Evolutionary conservation across 2,888 invertebrate species (phyloP).

Genomic region (Choristoneura rosaceana): DNA sequence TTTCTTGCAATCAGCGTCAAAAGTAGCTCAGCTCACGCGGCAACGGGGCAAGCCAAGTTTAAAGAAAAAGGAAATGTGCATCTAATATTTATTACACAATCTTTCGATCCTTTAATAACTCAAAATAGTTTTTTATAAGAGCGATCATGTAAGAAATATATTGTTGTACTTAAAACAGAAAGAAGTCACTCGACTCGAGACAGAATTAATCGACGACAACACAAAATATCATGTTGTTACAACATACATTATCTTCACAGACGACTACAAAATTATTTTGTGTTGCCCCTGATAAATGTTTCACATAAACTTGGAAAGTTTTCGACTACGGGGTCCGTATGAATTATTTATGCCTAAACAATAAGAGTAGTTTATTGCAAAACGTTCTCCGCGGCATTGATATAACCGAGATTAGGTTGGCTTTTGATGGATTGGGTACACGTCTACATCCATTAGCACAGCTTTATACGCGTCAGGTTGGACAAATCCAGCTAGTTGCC

Average conservation of each 20-base stretch:
- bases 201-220: conserved; percentile 4
- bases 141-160: not conserved
- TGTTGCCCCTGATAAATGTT: conserved; percentile 21
- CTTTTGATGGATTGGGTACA: not conserved
- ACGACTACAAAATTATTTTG: conserved; percentile 16
- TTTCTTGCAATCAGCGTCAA: too few species aligned
- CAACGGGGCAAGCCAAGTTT: too few species aligned
- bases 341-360: conserved; percentile 36
- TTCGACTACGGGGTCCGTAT: conserved; percentile 20
- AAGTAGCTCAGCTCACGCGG: too few species aligned
- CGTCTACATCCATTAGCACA: not conserved
- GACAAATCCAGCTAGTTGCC: not conserved
- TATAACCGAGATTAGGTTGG: not conserved
- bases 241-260: conserved; percentile 11
- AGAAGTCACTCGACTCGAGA: not conserved
- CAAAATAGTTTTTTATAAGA: not conserved
- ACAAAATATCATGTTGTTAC: conserved; percentile 14
- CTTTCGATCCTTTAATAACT: too few species aligned
- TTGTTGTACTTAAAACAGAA: not conserved
- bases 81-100: too few species aligned
- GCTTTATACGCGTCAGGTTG: not conserved
- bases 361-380: conserved; percentile 6
- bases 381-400: not conserved
- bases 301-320: conserved; percentile 35
- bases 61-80: too few species aligned